Base-by-base conservation (phyloP, 2,888 invertebrate species). In the Hyposoter didymator region DNA sequence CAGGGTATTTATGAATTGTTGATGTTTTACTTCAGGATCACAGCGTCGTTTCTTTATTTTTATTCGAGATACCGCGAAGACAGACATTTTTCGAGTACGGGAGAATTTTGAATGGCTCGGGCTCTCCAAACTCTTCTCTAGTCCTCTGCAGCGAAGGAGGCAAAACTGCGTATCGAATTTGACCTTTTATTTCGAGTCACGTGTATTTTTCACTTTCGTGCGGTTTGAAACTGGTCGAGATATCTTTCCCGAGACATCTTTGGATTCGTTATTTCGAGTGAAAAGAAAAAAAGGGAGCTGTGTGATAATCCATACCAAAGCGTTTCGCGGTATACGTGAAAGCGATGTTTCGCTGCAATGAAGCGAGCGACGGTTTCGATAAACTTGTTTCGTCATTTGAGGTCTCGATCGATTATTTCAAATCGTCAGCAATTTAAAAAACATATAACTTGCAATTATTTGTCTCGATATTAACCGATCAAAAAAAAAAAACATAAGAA, bases 61-160 rank as follows among this genome's bases (percentile, higher is more conserved):
- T 19, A 64, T 69, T 43, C 45, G 55, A 76, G 39, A 59, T 64
- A 73, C 69, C 19, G 62, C 19, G 62, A 75, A 39, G 32, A 49
- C 17, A 70, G 74, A 59, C 32, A 66, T 64, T 75, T 75, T 64
- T 78, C 74, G 82, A 82, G 72, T 59, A 73, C n/a, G 55, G 43
- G 83, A n/a, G 8, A 70, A 69, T 28, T 19, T 47, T 32, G n/a
- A 55, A 72, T 59, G 35, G 49, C 72, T 62, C 64, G 59, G 72
- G 72, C 45, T 35, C 45, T 80, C 76, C 79, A 85, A 85, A 85
- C 76, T 79, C 62, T 83, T 59, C 85, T 78, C 82, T 80, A 85
- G 83, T 79, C 85, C 55, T 79, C 74, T 76, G 39, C 28, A 76
- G 67, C 76, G 52, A 39, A 76, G 52, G 17, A 76, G 66, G 67